Conservation (phyloP, 1,140 invertebrate species). For the Drosophila varians region DNA sequence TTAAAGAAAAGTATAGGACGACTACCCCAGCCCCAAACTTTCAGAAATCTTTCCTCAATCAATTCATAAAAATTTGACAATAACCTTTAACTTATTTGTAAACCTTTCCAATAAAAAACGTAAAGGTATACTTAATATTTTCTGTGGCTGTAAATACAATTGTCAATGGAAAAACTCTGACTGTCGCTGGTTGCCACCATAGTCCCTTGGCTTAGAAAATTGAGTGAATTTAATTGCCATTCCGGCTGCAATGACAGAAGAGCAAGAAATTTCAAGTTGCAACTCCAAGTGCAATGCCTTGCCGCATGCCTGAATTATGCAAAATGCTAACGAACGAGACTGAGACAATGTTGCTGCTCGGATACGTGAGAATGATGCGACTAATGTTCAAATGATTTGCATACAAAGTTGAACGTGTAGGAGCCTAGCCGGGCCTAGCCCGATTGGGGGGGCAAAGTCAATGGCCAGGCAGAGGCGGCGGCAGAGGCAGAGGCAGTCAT, state of each 20-base stretch:
- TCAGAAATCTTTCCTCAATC: background rate
- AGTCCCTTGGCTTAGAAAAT: conserved; percentile 40
- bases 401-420: conserved; percentile 52
- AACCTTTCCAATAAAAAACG: background rate
- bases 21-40: too few relatives aligned
- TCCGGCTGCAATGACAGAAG: conserved; percentile 24
- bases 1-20: too few relatives aligned
- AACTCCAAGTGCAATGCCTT: conserved; percentile 58
- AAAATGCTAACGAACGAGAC: conserved; percentile 29
- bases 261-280: conserved; percentile 7
- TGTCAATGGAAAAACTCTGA: conserved; percentile 53
- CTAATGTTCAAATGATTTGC: conserved; percentile 67
- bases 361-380: conserved; percentile 55
- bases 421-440: too few relatives aligned
- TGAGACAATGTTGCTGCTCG: conserved; percentile 10
- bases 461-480: conserved; percentile 43
- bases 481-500: conserved; percentile 11
- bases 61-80: background rate
- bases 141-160: conserved; percentile 2
- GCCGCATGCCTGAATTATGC: conserved; percentile 55
- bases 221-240: conserved; percentile 73
- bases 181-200: conserved; percentile 17
- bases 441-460: conserved; percentile 40
- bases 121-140: too few relatives aligned
- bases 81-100: background rate